A percentile compares a stretch with the other conserved stretches of the same genome.
These are phyloP conservation scores for Drosophila kanapiae DNA, from an alignment of 1,140 invertebrate genomes.

Conservation along the genomic window DNA sequence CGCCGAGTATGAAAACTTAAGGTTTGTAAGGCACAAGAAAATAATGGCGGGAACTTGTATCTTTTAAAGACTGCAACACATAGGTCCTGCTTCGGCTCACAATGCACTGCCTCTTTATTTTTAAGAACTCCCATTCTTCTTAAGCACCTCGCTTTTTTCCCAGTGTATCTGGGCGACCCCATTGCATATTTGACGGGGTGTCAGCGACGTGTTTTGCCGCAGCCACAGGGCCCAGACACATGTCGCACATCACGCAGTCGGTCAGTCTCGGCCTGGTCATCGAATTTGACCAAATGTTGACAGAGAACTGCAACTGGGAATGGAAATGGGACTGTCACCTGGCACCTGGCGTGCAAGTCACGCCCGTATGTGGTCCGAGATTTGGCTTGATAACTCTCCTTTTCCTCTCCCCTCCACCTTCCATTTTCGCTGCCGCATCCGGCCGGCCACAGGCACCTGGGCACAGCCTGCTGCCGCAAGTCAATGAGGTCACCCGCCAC, in stretches of 20 bases:
- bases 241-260: slow-evolving; percentile 13
- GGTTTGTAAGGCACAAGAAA: no score
- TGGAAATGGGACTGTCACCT: slow-evolving; percentile 6
- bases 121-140: not conserved
- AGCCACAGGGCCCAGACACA: slow-evolving; percentile 15
- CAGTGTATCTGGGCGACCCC: not conserved
- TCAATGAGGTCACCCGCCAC: slow-evolving; percentile 79
- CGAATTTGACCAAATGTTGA: slow-evolving; percentile 43
- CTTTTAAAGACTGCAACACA: no score
- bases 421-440: slow-evolving; percentile 12
- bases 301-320: slow-evolving; percentile 18
- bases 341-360: slow-evolving; percentile 10
- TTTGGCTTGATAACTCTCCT: slow-evolving; percentile 21
- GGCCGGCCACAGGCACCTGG: slow-evolving; percentile 63
- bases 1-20: no score
- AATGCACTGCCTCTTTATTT: no score
- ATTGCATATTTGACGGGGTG: slow-evolving; percentile 34
- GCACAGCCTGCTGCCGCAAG: slow-evolving; percentile 73
- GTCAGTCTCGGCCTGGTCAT: slow-evolving; percentile 5
- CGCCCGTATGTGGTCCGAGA: slow-evolving; percentile 34
- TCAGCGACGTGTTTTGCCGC: slow-evolving; percentile 11
- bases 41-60: no score
- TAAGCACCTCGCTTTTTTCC: not conserved
- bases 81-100: no score
- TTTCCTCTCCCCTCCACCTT: slow-evolving; percentile 3